Percentiles rank a stretch among this genome's conserved stretches.
These are phyloP conservation scores for Conus canariensis DNA, from an alignment of 2,888 invertebrate species.

Conservation along the genomic window DNA sequence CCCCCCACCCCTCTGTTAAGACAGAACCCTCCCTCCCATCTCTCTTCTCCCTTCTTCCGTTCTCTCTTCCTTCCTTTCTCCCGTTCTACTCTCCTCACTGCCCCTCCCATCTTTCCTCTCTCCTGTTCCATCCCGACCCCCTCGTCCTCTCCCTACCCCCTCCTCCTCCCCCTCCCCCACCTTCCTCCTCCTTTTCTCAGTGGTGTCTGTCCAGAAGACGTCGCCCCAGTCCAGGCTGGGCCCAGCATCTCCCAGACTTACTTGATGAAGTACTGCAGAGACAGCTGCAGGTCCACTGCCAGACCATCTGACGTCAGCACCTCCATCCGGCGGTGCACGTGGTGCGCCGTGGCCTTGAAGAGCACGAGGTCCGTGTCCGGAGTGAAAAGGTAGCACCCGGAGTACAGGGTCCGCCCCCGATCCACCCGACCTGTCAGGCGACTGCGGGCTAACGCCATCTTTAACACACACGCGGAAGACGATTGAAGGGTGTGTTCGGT, in stretches of 20 bases:
- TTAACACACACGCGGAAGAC: neutral
- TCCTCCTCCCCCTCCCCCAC: slow-evolving; percentile 10
- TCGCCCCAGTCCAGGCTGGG: too few species aligned
- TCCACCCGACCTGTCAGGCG: slow-evolving; percentile 31
- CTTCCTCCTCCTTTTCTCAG: neutral
- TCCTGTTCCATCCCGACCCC: too few species aligned
- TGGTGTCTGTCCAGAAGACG: too few species aligned
- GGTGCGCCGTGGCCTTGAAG: slow-evolving; percentile 31
- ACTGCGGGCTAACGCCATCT: slow-evolving; percentile 36
- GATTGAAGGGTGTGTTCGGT: neutral
- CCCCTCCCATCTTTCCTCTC: too few species aligned
- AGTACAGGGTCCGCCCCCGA: slow-evolving; percentile 22
- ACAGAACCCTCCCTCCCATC: too few species aligned
- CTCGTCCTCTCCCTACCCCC: neutral
- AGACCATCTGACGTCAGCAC: slow-evolving; percentile 15
- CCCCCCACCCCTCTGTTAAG: neutral
- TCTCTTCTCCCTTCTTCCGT: too few species aligned
- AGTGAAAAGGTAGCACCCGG: slow-evolving; percentile 23
- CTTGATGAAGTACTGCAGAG: slow-evolving; percentile 37
- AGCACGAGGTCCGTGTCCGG: slow-evolving; percentile 26
- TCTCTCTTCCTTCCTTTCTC: too few species aligned
- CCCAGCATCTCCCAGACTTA: neutral
- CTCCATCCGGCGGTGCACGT: neutral
- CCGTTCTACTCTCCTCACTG: too few species aligned
- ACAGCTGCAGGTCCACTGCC: neutral